Evolutionary conservation across 2,113 vertebrate species (phyloP).

Genomic region (Rhizomys pruinosus): DNA sequence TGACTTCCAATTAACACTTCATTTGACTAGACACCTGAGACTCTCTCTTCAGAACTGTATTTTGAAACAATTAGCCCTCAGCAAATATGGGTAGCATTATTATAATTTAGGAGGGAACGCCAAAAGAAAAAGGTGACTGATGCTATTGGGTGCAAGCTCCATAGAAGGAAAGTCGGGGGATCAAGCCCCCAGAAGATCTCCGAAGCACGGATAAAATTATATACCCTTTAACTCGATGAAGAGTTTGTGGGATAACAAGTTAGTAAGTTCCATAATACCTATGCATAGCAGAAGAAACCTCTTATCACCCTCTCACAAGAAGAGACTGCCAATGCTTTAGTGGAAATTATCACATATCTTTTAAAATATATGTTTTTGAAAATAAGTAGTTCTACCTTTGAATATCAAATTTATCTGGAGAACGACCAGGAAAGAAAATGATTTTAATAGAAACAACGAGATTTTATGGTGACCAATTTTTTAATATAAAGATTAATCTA

Average conservation of each 20-base stretch:
- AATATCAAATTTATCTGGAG: background rate
- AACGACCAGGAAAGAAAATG: background rate
- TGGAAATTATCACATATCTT: constrained; percentile 44
- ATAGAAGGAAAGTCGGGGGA: constrained; percentile 34
- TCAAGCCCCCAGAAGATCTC: no score
- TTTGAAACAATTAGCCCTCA: constrained; percentile 75
- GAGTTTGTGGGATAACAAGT: no score
- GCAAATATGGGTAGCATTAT: constrained; percentile 37
- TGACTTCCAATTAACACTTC: constrained; percentile 73
- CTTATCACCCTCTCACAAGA: background rate
- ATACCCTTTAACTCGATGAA: no score
- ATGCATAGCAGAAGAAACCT: background rate
- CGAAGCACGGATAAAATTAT: no score
- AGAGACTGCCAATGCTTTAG: background rate
- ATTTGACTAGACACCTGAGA: constrained; percentile 72
- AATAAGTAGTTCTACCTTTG: background rate
- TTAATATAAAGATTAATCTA: background rate
- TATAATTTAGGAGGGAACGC: constrained; percentile 64
- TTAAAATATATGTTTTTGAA: background rate
- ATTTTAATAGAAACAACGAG: background rate
- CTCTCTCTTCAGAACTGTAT: constrained; percentile 23
- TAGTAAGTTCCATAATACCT: no score
- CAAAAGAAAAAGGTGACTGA: constrained; percentile 44
- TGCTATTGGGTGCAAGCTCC: constrained; percentile 13
- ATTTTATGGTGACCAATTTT: background rate